Conservation (phyloP, 2,113 vertebrate genomes). For the Nicator chloris region DNA sequence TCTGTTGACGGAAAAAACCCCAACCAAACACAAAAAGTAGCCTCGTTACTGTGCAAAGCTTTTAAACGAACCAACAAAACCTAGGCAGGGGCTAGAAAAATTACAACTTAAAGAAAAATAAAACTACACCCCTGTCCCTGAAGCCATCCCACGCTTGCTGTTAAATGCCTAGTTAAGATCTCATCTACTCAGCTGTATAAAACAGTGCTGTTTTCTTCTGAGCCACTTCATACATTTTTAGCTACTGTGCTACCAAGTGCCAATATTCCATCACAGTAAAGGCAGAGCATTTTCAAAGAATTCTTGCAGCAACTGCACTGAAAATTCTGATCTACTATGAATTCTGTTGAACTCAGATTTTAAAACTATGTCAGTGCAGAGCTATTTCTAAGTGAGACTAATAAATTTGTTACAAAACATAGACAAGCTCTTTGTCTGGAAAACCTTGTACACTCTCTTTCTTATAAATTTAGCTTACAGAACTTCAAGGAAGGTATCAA, state of each 20-base stretch:
- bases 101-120: neutral
- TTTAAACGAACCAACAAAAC: neutral
- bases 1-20: constrained; percentile 17
- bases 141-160: neutral
- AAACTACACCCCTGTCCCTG: neutral
- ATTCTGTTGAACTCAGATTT: neutral
- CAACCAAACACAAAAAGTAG: neutral
- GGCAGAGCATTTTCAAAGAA: neutral
- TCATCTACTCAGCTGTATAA: neutral
- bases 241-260: neutral
- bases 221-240: neutral
- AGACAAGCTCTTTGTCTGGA: neutral
- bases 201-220: neutral
- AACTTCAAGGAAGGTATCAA: constrained; percentile 33
- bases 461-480: neutral
- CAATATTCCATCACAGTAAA: neutral
- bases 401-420: neutral
- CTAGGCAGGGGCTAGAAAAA: neutral
- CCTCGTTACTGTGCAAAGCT: neutral
- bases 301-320: neutral
- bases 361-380: neutral
- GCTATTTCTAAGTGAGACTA: neutral
- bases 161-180: neutral
- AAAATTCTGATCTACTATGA: neutral
- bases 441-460: neutral